These are phyloP conservation scores for Emydura subglobosa DNA, from an alignment of 2,113 vertebrate species.

Conservation along the genomic window DNA sequence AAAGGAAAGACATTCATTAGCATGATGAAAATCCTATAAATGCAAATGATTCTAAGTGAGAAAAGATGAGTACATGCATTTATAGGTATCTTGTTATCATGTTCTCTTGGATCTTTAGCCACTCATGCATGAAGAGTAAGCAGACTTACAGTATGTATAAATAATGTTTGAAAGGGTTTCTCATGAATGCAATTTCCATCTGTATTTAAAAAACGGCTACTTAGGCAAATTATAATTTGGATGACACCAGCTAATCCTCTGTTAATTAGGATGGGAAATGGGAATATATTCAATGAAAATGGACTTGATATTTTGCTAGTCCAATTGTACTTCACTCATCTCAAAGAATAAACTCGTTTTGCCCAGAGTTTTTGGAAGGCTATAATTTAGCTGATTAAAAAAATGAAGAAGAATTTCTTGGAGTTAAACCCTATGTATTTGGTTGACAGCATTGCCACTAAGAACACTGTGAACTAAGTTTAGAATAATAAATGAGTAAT, in stretches of 20 bases:
- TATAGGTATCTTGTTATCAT: slow-evolving; percentile 25
- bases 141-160: slow-evolving; percentile 46
- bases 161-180: slow-evolving; percentile 32
- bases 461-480: slow-evolving; percentile 1
- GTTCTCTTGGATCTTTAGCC: slow-evolving; percentile 50
- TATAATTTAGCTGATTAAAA: slow-evolving; percentile 28
- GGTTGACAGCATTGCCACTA: background rate
- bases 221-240: slow-evolving; percentile 71
- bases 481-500: slow-evolving; percentile 19
- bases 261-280: slow-evolving; percentile 73
- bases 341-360: slow-evolving; percentile 22
- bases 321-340: slow-evolving; percentile 1
- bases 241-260: slow-evolving; percentile 62
- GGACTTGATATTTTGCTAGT: slow-evolving; percentile 44
- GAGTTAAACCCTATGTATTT: background rate
- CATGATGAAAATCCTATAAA: background rate
- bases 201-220: slow-evolving; percentile 58
- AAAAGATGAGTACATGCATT: background rate
- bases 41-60: slow-evolving; percentile 1
- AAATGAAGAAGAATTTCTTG: background rate
- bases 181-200: slow-evolving; percentile 34
- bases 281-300: slow-evolving; percentile 52
- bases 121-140: slow-evolving; percentile 57
- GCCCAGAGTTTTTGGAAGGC: slow-evolving; percentile 5
- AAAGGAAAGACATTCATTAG: slow-evolving; percentile 15